Evolutionary conservation across 1,140 invertebrate species (phyloP), one percentile per base, ranked within the genome.

Genomic region (Drosophila tristis): DNA sequence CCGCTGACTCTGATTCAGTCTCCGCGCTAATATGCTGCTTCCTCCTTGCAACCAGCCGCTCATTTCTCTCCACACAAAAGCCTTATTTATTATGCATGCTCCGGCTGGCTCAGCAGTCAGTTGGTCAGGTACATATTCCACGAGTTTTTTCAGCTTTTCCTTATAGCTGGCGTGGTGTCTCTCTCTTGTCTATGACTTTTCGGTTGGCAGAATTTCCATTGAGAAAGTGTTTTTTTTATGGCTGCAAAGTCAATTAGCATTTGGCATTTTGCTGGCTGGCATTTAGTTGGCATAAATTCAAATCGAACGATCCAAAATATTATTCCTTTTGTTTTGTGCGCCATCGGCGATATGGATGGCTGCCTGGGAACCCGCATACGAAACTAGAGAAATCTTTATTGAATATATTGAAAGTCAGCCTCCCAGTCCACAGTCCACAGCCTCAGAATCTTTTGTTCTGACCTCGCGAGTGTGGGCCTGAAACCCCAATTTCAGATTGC

Each of bases 191-290:
- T 64, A 42, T 63, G 23, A 55, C 51, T 3, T 43, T 43, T 55
- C 55, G 29, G n/a, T 4, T 25, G 2, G 51, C 58, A 31, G 61
- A 50, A 48, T 57, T 60, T 43, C 53, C 53, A 56, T 55, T 78
- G 77, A 66, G 81, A 85, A 77, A 80, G 67, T 73, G 76, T 71
- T 74, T 65, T 61, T 68, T 78, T 72, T 76, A 68, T 80, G 60
- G 49, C 49, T 44, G 59, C 71, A 77, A 85, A 85, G 61, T 80
- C 81, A 85, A 87, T 86, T 81, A 86, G 66, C 70, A 87, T 85
- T 77, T 77, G 74, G 62, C 73, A 76, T 74, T 76, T 68, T 49
- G 64, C 86, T 85, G 72, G 54, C 77, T 39, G 35, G 35, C 35
- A 76, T 74, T 76, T 68, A 54, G 64, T 85, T 84, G 76, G 54